Percentiles rank a stretch among this genome's conserved stretches.
phyloP scores from a whole-genome alignment of 2,888 invertebrate species.

The Tubiluchus corallicola region DNA sequence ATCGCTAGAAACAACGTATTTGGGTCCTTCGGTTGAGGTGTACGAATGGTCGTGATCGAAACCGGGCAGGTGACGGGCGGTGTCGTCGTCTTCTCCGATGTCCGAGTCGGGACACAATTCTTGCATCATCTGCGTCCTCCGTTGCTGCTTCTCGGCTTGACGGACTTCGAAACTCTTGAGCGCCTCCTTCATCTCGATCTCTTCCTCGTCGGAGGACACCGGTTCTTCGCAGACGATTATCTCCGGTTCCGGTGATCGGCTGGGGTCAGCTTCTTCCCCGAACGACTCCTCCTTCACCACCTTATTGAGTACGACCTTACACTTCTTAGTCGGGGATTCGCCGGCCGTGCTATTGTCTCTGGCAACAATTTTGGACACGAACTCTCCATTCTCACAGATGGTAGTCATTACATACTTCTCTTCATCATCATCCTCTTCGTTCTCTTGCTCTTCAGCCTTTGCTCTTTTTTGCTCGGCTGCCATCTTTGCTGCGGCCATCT shows the following conservation, averaged over 20 bases:
- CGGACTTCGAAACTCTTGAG: background rate
- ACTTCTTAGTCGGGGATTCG: too few relatives aligned
- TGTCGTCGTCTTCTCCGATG: background rate
- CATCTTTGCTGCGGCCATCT: too few relatives aligned
- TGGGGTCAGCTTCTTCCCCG: background rate
- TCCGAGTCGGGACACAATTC: background rate
- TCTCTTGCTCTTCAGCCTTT: too few relatives aligned
- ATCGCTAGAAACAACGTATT: background rate
- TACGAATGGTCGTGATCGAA: conserved; percentile 22
- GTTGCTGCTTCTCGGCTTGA: background rate
- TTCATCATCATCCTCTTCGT: too few relatives aligned
- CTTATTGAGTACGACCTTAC: background rate
- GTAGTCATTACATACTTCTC: background rate
- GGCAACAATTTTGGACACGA: background rate
- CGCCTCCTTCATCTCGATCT: background rate
- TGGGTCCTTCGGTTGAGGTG: conserved; percentile 17
- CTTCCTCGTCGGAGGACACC: background rate
- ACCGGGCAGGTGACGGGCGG: too few relatives aligned
- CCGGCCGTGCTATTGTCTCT: background rate
- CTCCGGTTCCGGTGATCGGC: background rate
- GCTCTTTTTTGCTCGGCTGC: too few relatives aligned
- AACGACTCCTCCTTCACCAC: background rate
- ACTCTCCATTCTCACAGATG: background rate
- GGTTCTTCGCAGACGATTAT: too few relatives aligned
- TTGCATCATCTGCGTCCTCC: background rate